These are phyloP conservation scores for Deilephila elpenor DNA, from an alignment of 2,888 invertebrate genomes.

Conservation along the genomic window DNA sequence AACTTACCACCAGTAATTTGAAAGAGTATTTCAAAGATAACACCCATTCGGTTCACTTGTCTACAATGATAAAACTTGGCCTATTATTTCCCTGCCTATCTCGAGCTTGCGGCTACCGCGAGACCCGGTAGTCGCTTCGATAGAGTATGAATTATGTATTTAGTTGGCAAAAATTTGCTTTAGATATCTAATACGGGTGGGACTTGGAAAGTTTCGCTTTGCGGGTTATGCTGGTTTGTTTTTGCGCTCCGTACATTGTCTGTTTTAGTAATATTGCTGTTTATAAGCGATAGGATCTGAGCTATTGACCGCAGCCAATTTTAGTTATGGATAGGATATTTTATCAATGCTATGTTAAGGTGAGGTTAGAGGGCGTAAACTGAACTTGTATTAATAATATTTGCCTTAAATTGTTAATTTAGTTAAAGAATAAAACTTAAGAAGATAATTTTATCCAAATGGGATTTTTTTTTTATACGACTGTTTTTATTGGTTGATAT, in stretches of 20 bases:
- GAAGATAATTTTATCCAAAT: too few species aligned
- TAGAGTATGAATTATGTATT: slow-evolving; percentile 77
- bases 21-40: slow-evolving; percentile 67
- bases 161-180: slow-evolving; percentile 65
- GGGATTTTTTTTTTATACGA: too few species aligned
- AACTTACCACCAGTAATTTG: slow-evolving; percentile 65
- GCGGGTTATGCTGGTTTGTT: slow-evolving; percentile 21
- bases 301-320: not conserved
- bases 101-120: slow-evolving; percentile 28
- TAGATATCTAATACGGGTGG: slow-evolving; percentile 22
- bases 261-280: slow-evolving; percentile 21
- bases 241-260: not conserved
- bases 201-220: slow-evolving; percentile 22
- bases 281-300: slow-evolving; percentile 1
- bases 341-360: too few species aligned
- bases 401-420: too few species aligned
- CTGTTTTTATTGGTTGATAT: too few species aligned
- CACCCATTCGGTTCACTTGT: slow-evolving; percentile 59
- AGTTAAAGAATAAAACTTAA: too few species aligned
- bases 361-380: too few species aligned
- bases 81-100: slow-evolving; percentile 66
- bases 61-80: slow-evolving; percentile 71
- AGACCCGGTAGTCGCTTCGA: slow-evolving; percentile 51
- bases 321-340: not conserved
- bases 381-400: too few species aligned